phyloP scores from a whole-genome alignment of 2,113 vertebrate genomes.

The crab-eating macaque (Macaca fascicularis) region T2T-MFA8v1.1 NC_088376.1:117692001-117692500 shows the following conservation, averaged over 20 bases:
- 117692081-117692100: neutral
- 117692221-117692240: neutral
- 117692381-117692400: no score
- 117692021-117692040: neutral
- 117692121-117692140: neutral
- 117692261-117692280: accelerated
- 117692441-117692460: accelerated
- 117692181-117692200: neutral
- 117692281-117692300: neutral
- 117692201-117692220: neutral
- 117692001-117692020: neutral
- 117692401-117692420: neutral
- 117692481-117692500: neutral
- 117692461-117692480: neutral
- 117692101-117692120: no score
- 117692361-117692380: neutral
- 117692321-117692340: neutral
- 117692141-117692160: neutral
- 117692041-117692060: neutral
- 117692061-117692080: neutral
- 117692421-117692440: neutral
- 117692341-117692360: neutral
- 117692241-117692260: neutral
- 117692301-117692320: neutral
- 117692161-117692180: neutral